These are phyloP conservation scores for Vimba vimba DNA, from an alignment of 2,113 vertebrate species.

Conservation along the genomic window DNA sequence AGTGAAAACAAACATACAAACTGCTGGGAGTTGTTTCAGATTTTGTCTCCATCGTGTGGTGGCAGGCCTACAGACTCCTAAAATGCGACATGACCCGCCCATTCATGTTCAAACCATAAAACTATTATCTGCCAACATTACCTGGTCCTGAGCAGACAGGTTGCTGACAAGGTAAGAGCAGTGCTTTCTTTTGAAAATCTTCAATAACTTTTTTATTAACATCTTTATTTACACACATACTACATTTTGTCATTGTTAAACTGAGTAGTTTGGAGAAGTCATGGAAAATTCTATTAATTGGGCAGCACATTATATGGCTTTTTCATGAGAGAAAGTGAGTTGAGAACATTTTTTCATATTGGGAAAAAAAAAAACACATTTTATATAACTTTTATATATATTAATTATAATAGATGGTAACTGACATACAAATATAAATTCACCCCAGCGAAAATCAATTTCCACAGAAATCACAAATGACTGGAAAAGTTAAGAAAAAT, in stretches of 20 bases:
- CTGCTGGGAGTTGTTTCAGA: neutral
- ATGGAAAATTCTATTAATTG: neutral
- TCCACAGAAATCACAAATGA: neutral
- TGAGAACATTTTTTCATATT: neutral
- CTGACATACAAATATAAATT: neutral
- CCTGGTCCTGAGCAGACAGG: conserved; percentile 13
- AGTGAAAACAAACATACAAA: neutral
- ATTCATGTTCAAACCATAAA: neutral
- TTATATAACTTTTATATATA: too few relatives aligned
- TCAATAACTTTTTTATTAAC: conserved; percentile 23
- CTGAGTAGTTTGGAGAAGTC: too few relatives aligned
- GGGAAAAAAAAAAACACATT: too few relatives aligned
- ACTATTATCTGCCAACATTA: neutral
- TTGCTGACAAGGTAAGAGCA: conserved; percentile 18
- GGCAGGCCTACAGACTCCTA: neutral
- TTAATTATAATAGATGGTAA: too few relatives aligned
- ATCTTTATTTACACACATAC: neutral
- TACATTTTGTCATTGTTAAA: neutral
- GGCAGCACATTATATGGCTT: neutral
- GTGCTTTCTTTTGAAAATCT: neutral
- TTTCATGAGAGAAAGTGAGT: neutral
- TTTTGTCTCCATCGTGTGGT: conserved; percentile 51
- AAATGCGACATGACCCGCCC: conserved; percentile 9
- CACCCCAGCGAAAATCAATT: neutral
- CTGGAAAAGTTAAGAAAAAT: neutral